Conservation (phyloP, 53 echinoderm and acorn worm genomes). For the Pentamera pediparva region DNA sequence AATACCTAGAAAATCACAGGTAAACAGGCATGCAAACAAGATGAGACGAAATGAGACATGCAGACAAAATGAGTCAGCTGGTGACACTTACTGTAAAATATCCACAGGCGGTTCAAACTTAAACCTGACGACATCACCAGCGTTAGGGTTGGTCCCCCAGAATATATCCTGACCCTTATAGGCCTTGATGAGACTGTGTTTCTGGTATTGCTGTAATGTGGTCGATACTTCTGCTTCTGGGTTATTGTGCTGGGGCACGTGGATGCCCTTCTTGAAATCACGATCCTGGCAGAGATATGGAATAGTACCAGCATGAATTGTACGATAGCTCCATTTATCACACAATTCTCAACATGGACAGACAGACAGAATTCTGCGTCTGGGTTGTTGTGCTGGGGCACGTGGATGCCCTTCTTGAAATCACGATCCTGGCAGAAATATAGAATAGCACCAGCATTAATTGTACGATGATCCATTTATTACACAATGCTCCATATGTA, state of each 20-base stretch:
- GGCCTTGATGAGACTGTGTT: conserved; percentile 79
- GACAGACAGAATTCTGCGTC: too few relatives aligned
- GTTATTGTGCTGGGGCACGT: conserved; percentile 69
- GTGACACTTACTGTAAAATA: conserved; percentile 66
- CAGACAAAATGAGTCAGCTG: too few relatives aligned
- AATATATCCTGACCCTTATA: conserved; percentile 89
- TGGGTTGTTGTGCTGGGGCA: conserved; percentile 75
- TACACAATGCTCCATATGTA: too few relatives aligned
- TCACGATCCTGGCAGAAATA: conserved; percentile 96
- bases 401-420: conserved; percentile 81
- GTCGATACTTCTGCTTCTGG: conserved; percentile 84
- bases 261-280: conserved; percentile 87
- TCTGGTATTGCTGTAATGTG: conserved; percentile 74
- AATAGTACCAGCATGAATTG: too few relatives aligned
- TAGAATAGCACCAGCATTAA: too few relatives aligned
- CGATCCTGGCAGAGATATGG: conserved; percentile 54
- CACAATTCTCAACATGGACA: not conserved
- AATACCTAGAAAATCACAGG: too few relatives aligned
- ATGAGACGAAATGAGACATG: too few relatives aligned
- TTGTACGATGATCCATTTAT: too few relatives aligned
- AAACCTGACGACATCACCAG: conserved; percentile 66
- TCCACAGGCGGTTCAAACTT: conserved; percentile 67
- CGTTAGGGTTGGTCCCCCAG: conserved; percentile 87
- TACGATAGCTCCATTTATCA: not conserved
- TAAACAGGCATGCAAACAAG: too few relatives aligned